Percentiles rank a stretch among this genome's conserved stretches.
Evolutionary conservation across 2,113 vertebrate species (phyloP).

Genomic region (Nothobranchius kuhntae): DNA sequence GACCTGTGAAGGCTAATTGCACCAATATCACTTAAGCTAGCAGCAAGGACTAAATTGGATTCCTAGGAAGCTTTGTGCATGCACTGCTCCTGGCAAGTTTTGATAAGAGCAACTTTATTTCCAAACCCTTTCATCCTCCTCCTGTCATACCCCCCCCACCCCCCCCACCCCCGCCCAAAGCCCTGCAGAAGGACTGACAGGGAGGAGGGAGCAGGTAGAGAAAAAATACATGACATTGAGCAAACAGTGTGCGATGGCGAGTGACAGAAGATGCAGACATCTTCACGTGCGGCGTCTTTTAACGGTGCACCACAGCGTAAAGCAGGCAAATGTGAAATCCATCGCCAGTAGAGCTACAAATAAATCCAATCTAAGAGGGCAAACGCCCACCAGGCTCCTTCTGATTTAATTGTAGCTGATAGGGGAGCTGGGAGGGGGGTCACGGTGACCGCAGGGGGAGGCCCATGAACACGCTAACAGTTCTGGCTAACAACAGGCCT

Average conservation of each 20-base stretch:
- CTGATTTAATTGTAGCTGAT: conserved; percentile 41
- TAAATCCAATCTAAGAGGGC: conserved; percentile 51
- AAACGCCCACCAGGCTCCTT: not conserved
- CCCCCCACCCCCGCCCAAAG: conserved; percentile 24
- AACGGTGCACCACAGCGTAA: conserved; percentile 21
- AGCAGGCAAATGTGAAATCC: conserved; percentile 63
- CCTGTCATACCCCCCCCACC: conserved; percentile 50
- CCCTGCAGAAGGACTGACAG: conserved; percentile 30
- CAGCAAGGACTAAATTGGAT: conserved; percentile 71
- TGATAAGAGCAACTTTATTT: conserved; percentile 78
- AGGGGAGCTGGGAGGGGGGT: conserved; percentile 21
- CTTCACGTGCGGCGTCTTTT: conserved; percentile 30
- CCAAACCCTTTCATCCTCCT: conserved; percentile 53
- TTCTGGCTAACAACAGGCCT: not conserved
- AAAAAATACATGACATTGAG: conserved; percentile 42
- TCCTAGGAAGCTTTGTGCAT: conserved; percentile 63
- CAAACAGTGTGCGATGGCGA: conserved; percentile 46
- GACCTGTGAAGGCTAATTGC: conserved; percentile 75
- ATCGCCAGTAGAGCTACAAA: conserved; percentile 51
- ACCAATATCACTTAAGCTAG: conserved; percentile 74
- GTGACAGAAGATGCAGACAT: conserved; percentile 49
- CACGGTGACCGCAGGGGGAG: conserved; percentile 41
- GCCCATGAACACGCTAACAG: conserved; percentile 14
- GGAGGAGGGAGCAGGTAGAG: not conserved
- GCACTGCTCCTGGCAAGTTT: conserved; percentile 68